These are phyloP conservation scores for Opisthocomus hoazin DNA, from an alignment of 2,113 vertebrate species.

Conservation along the genomic window DNA sequence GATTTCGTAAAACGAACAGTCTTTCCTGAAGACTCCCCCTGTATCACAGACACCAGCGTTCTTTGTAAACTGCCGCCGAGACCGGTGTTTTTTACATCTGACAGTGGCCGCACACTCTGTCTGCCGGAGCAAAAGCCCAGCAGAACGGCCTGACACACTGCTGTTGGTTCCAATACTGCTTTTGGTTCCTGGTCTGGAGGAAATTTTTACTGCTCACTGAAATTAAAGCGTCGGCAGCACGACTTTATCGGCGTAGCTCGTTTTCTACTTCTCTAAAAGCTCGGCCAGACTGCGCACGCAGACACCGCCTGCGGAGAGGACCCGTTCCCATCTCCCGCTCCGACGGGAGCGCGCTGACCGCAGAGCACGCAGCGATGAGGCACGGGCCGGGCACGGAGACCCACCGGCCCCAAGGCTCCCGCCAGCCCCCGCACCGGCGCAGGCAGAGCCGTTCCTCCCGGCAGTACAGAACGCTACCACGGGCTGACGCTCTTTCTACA, in stretches of 20 bases:
- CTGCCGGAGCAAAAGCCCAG: background rate
- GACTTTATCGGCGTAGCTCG: background rate
- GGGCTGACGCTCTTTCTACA: conserved; percentile 81
- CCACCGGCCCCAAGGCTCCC: conserved; percentile 21
- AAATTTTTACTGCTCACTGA: background rate
- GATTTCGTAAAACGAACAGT: background rate
- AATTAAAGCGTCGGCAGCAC: background rate
- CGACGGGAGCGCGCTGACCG: background rate
- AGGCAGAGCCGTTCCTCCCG: conserved; percentile 29
- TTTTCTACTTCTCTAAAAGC: background rate
- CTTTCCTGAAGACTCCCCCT: background rate
- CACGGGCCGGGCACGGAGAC: background rate
- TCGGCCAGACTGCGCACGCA: too few relatives aligned
- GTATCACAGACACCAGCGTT: background rate
- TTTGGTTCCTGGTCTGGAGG: background rate
- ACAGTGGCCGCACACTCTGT: background rate
- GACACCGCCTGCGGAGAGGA: too few relatives aligned
- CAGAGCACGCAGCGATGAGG: background rate
- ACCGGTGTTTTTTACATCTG: background rate
- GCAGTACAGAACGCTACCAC: conserved; percentile 76
- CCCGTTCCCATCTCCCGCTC: background rate
- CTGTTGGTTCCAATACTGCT: accelerated
- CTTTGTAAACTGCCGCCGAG: background rate
- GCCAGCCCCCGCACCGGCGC: too few relatives aligned
- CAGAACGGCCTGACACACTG: background rate